Evolutionary conservation across 64 coral and sea anemone species (phyloP).

Genomic region (Porites australiensis): DNA sequence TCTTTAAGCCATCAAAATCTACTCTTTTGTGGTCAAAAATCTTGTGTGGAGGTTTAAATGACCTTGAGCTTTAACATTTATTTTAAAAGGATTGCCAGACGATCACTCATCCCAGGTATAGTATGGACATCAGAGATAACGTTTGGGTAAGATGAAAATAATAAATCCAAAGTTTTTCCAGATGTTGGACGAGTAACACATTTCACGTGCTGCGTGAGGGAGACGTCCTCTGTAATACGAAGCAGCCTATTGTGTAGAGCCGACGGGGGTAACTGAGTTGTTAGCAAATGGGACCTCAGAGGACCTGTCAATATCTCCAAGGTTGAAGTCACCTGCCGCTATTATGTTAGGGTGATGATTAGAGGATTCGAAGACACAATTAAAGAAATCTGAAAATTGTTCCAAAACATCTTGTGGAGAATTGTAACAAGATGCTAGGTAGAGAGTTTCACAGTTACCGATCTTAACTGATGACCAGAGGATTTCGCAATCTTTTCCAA

Average conservation of each 20-base stretch:
- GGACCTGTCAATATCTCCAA: constrained; percentile 47
- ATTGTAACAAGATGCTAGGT: background rate
- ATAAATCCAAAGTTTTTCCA: no score
- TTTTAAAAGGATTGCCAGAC: constrained; percentile 31
- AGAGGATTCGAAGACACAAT: constrained; percentile 6
- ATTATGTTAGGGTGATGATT: constrained; percentile 46
- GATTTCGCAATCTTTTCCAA: no score
- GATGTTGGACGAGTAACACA: no score
- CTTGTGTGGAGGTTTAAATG: constrained; percentile 58
- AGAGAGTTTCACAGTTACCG: background rate
- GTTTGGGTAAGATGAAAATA: no score
- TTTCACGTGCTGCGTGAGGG: no score
- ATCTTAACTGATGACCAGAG: background rate
- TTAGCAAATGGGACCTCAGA: constrained; percentile 27
- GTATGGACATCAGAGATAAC: no score
- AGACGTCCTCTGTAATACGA: no score
- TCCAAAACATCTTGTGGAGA: background rate
- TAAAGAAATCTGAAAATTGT: background rate
- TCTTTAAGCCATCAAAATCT: constrained; percentile 23
- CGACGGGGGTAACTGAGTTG: no score
- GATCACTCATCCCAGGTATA: constrained; percentile 28
- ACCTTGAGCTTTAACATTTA: constrained; percentile 45
- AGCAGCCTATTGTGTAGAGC: no score
- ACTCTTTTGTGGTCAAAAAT: constrained; percentile 60
- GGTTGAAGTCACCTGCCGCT: constrained; percentile 46